Evolutionary conservation across 2,888 invertebrate species (phyloP).

Genomic region (Lepas anatifera): DNA sequence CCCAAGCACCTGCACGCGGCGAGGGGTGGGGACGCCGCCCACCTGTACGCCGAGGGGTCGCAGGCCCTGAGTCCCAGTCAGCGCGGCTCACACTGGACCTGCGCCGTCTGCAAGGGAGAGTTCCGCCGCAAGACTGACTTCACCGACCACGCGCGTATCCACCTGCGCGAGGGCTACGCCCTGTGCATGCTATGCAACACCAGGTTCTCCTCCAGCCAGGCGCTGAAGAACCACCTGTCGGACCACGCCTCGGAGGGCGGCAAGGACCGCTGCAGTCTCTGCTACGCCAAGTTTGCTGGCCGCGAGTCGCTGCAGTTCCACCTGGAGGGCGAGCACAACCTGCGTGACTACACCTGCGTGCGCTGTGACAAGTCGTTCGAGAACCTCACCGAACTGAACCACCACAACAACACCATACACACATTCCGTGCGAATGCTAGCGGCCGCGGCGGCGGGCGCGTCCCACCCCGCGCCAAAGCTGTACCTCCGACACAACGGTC

Average conservation of each 20-base stretch:
- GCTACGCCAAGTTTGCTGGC: conserved; percentile 4
- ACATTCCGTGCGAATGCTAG: too few species aligned
- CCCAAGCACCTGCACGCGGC: not conserved
- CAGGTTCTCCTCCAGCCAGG: not conserved
- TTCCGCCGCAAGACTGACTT: not conserved
- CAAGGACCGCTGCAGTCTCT: conserved; percentile 5
- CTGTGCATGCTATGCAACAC: conserved; percentile 9
- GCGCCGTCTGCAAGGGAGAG: not conserved
- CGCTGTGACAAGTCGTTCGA: not conserved
- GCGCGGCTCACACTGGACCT: not conserved
- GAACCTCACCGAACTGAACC: not conserved
- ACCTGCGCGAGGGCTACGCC: not conserved
- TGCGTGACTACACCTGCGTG: not conserved
- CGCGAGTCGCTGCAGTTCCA: not conserved
- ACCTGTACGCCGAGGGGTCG: not conserved
- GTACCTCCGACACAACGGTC: not conserved
- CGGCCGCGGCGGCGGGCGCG: not conserved
- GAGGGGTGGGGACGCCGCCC: not conserved
- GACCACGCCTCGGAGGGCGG: not conserved
- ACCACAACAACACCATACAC: not conserved
- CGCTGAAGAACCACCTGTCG: not conserved
- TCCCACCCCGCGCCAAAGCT: not conserved
- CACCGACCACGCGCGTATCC: not conserved
- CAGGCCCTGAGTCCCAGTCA: not conserved
- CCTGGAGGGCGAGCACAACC: conserved; percentile 10